Conservation (phyloP, 2,888 invertebrate genomes). For the Chaetogeoica ovagalla region DNA sequence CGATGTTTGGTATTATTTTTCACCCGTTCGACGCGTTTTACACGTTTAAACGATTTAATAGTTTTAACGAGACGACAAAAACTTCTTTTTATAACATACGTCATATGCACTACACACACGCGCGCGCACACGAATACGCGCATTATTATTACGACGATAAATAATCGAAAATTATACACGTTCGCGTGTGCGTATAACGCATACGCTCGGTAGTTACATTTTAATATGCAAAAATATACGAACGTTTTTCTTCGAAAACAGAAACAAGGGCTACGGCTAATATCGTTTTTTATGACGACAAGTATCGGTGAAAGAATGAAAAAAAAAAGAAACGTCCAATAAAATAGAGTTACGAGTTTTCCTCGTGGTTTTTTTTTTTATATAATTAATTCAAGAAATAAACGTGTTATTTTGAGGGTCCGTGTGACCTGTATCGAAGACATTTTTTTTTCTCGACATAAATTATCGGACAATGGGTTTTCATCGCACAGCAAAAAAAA, state of each 20-base stretch:
- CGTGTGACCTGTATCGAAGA: slow-evolving; percentile 12
- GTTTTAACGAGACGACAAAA: no score
- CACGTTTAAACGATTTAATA: no score
- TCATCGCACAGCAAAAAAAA: background rate
- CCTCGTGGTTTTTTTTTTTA: slow-evolving; percentile 4
- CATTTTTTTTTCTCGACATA: slow-evolving; percentile 7
- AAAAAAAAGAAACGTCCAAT: slow-evolving; percentile 22
- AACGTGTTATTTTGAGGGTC: slow-evolving; percentile 8
- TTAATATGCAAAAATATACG: slow-evolving; percentile 23
- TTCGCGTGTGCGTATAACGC: background rate
- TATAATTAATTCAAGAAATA: slow-evolving; percentile 11
- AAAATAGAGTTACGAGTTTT: slow-evolving; percentile 18
- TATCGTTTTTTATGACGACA: background rate
- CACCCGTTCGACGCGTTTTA: no score
- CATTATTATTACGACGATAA: background rate
- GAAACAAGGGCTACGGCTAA: background rate
- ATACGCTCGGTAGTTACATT: background rate
- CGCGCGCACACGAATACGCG: no score
- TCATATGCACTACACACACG: no score
- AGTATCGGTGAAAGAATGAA: background rate
- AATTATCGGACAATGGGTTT: slow-evolving; percentile 22
- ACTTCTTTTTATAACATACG: no score
- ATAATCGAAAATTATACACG: slow-evolving; percentile 20
- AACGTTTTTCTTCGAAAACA: slow-evolving; percentile 9
- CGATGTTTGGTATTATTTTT: no score